These are phyloP conservation scores for Xestia ashworthii DNA, from an alignment of 2,888 invertebrate genomes.

Conservation along the genomic window DNA sequence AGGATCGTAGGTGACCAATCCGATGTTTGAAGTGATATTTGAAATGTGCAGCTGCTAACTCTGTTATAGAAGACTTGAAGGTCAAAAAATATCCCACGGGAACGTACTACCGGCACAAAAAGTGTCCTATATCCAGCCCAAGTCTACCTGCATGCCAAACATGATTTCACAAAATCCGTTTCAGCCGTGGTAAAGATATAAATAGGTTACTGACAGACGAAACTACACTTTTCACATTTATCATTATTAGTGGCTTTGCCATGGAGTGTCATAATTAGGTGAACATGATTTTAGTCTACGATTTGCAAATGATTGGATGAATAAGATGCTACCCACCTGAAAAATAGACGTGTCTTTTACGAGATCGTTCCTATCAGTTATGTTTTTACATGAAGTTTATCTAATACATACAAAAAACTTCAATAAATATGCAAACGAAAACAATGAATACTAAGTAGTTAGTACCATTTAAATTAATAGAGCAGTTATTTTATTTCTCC, in stretches of 20 bases:
- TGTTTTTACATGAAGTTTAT: neutral
- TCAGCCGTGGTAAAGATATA: neutral
- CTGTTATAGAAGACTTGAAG: neutral
- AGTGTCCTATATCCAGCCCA: neutral
- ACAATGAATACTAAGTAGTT: constrained; percentile 6
- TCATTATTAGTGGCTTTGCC: neutral
- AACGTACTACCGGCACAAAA: neutral
- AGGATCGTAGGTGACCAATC: neutral
- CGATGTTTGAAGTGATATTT: neutral
- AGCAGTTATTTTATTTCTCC: constrained; percentile 25
- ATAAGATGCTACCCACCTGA: neutral
- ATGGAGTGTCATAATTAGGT: neutral
- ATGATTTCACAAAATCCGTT: neutral
- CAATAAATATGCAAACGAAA: constrained; percentile 13
- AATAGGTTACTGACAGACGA: neutral
- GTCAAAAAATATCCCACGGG: neutral
- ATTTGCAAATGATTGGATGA: neutral
- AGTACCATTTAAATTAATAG: constrained; percentile 26
- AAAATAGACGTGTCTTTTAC: neutral
- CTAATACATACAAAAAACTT: neutral
- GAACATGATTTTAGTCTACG: neutral
- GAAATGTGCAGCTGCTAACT: neutral
- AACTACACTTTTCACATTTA: neutral
- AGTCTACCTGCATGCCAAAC: neutral
- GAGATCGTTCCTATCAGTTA: neutral